These are phyloP conservation scores for Tiliqua scincoides DNA, from an alignment of 2,113 vertebrate genomes.

Conservation along the genomic window DNA sequence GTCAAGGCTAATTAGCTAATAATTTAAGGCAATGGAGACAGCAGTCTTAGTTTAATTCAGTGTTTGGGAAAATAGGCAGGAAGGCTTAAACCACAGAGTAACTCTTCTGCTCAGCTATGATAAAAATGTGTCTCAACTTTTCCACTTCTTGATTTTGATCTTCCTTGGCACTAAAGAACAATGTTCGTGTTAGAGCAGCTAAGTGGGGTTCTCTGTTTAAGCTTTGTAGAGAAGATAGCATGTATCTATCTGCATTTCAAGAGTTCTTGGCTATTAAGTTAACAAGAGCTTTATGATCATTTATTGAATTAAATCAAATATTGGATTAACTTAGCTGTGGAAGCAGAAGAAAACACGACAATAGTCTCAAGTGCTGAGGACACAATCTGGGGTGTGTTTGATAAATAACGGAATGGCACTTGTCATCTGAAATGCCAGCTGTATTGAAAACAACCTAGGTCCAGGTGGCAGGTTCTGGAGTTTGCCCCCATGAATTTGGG, in stretches of 20 bases:
- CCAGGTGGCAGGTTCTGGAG: neutral
- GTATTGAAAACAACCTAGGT: neutral
- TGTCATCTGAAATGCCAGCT: neutral
- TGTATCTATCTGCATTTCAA: neutral
- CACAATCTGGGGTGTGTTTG: neutral
- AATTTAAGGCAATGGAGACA: constrained; percentile 72
- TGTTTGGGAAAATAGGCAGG: constrained; percentile 25
- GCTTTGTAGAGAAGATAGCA: constrained; percentile 13
- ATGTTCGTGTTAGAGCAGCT: neutral
- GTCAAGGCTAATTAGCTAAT: constrained; percentile 73
- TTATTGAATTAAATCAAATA: constrained; percentile 45
- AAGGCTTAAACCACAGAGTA: constrained; percentile 18
- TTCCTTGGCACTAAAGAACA: constrained; percentile 36
- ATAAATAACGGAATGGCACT: neutral
- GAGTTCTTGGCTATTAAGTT: neutral
- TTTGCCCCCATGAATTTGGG: neutral
- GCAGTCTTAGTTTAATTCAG: constrained; percentile 46
- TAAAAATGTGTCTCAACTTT: constrained; percentile 30
- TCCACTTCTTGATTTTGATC: constrained; percentile 12
- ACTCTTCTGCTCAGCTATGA: neutral
- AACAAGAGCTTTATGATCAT: constrained; percentile 9
- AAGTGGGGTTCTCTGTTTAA: constrained; percentile 1
- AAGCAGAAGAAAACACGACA: neutral
- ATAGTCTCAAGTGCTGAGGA: fast-evolving
- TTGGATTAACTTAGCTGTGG: constrained; percentile 19